These are phyloP conservation scores for Temnothorax longispinosus DNA, from an alignment of 1,140 invertebrate species.

Conservation along the genomic window DNA sequence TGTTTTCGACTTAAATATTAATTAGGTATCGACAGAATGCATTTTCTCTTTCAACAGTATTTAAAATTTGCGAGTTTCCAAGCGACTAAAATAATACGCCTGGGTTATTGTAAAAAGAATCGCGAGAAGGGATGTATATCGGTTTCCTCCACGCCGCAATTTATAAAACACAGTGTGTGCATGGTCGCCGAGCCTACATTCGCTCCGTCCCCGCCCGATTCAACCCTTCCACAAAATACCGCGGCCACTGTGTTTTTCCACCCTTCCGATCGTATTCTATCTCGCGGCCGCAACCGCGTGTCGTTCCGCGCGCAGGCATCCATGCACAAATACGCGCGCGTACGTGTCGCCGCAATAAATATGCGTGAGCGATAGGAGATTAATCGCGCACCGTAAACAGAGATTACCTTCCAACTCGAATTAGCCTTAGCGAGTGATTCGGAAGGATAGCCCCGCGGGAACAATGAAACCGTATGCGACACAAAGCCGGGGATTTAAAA, in stretches of 20 bases:
- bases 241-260: conserved; percentile 65
- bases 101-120: conserved; percentile 27
- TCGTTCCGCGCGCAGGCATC: conserved; percentile 53
- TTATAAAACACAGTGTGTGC: conserved; percentile 52
- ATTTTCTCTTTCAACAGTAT: neutral
- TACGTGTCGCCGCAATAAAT: conserved; percentile 42
- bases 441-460: conserved; percentile 30
- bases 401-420: conserved; percentile 56
- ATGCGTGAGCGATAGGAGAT: conserved; percentile 59
- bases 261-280: conserved; percentile 63
- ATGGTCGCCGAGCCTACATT: neutral
- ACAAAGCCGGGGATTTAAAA: conserved; percentile 54
- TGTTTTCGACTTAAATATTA: neutral
- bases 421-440: conserved; percentile 55
- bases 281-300: conserved; percentile 49
- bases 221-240: conserved; percentile 57
- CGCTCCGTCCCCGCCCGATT: conserved; percentile 13
- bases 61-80: conserved; percentile 17
- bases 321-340: conserved; percentile 14
- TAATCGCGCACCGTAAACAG: conserved; percentile 58
- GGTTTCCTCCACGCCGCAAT: conserved; percentile 39
- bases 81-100: conserved; percentile 18
- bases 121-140: neutral
- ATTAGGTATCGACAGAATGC: neutral
- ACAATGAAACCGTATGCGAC: conserved; percentile 43